Conservation (phyloP, 2,888 invertebrate genomes). For the Aricia artaxerxes region DNA sequence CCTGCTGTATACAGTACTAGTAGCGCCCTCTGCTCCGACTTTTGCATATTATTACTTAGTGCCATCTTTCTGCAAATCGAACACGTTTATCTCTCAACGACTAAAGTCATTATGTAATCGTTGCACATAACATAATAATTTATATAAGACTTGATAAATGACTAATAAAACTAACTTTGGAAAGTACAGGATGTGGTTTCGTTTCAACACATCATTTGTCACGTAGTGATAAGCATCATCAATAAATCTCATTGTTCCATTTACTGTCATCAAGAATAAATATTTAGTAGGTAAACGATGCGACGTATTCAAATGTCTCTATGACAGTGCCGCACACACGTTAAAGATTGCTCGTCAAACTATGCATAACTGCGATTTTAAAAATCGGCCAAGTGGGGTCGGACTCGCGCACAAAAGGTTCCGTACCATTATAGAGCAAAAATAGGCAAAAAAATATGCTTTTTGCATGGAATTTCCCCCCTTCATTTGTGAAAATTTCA, state of each 20-base stretch:
- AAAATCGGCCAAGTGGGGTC: no score
- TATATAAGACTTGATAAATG: slow-evolving; percentile 19
- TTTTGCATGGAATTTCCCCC: no score
- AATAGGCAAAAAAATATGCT: no score
- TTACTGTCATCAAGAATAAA: not conserved
- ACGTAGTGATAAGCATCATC: not conserved
- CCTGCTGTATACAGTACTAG: no score
- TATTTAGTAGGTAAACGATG: not conserved
- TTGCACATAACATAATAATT: slow-evolving; percentile 6
- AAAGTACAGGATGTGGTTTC: slow-evolving; percentile 23
- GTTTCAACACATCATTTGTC: slow-evolving; percentile 17
- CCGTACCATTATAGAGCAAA: no score
- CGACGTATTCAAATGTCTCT: not conserved
- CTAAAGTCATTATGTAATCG: not conserved
- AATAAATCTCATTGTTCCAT: not conserved
- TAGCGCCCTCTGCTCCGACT: no score
- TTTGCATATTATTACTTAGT: not conserved
- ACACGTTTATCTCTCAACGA: not conserved
- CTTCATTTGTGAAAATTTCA: no score
- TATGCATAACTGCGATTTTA: no score
- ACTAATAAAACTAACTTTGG: slow-evolving; percentile 16
- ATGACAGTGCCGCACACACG: no score
- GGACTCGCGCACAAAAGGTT: no score
- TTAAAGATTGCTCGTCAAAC: no score
- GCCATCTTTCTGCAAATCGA: not conserved